Base-by-base conservation (phyloP, 1,140 invertebrate genomes). In the Steinernema feltiae region DNA sequence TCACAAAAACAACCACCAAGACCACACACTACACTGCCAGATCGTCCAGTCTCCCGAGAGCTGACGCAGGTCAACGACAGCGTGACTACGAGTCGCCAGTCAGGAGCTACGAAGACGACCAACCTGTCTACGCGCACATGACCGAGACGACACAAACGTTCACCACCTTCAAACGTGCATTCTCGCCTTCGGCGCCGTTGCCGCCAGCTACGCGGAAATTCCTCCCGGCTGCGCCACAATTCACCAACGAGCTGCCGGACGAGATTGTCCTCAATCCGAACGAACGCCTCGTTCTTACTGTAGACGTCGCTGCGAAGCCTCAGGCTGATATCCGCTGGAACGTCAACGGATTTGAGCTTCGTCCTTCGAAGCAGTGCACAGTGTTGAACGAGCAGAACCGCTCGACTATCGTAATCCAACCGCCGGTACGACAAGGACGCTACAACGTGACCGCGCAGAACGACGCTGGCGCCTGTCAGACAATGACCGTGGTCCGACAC, bases 291-390 rank as follows among this genome's bases (percentile, higher is more conserved):
- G 78, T 83, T 30, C 63, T 83, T 27, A 76, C 53, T 0, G 76
- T 79, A 31, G 77, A 84, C 72, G 79, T 81, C 15, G 41, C 24
- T n/a, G 79, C 83, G 17, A 63, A 76, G 32, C 83, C 83, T 27
- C 70, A 77, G 35, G 83, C 83, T 17, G 78, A 84, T 18, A 76
- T 84, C 69, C 72, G 31, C 69, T 84, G 83, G 83, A 74, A 78
- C 72, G 75, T 84, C 1, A 80, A 84, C 70, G 83, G 84, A n/a
- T 76, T 80, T 29, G 77, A 78, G 35, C 48, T 84, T 15, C 41
- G 73, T 24, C 69, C 72, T 18, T 48, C 32, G 7, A 75, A 84
- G 31, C 75, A 84, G 46, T 73, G 76, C 46, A 75, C 77, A 48
- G 30, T 79, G n/a, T 73, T 79, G 30, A 76, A 79, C 53, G 79